Evolutionary conservation across 1,140 invertebrate species (phyloP).

Genomic region (Drosophila baimaii): DNA sequence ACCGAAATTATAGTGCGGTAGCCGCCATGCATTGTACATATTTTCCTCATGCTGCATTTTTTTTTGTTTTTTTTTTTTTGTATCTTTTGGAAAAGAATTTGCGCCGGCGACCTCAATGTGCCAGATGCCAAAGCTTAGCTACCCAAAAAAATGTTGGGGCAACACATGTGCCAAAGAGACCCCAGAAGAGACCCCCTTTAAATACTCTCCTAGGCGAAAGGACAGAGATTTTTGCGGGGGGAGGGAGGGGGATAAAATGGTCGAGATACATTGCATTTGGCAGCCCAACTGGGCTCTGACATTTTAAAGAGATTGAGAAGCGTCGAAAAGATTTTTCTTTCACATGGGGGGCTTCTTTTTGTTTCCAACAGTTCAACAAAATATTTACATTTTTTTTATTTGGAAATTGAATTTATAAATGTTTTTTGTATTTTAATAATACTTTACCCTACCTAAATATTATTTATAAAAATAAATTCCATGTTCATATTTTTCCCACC

Average conservation of each 20-base stretch:
- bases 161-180: conserved; percentile 42
- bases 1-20: conserved; percentile 62
- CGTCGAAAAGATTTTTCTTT: conserved; percentile 30
- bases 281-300: conserved; percentile 43
- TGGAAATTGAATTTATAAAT: neutral
- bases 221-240: neutral
- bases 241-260: neutral
- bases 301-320: conserved; percentile 53
- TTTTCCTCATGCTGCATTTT: conserved; percentile 38
- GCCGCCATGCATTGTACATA: conserved; percentile 57
- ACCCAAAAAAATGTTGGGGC: conserved; percentile 36
- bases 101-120: conserved; percentile 52
- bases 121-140: conserved; percentile 52
- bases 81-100: conserved; percentile 50
- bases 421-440: neutral
- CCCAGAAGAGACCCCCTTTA: conserved; percentile 32
- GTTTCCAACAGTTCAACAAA: neutral
- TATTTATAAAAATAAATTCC: neutral
- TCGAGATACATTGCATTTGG: conserved; percentile 35
- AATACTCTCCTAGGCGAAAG: conserved; percentile 22
- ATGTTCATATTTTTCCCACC: neutral
- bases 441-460: neutral
- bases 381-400: neutral
- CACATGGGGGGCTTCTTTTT: conserved; percentile 16
- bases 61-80: conserved; percentile 1